Base-by-base conservation (phyloP, 1,140 invertebrate genomes). In the Pogonognathellus flavescens region DNA sequence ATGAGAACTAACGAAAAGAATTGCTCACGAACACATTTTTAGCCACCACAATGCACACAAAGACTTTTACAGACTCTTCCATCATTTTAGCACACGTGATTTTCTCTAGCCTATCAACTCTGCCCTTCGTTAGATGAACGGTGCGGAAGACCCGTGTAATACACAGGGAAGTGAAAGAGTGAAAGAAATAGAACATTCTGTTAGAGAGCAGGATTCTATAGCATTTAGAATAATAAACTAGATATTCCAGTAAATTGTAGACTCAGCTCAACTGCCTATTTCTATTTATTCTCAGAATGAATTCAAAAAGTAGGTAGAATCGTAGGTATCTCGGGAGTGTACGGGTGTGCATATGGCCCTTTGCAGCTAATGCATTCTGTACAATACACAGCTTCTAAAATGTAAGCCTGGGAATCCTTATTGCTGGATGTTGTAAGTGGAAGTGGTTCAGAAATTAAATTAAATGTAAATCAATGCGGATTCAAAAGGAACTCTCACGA, bases 401-500 rank as follows among this genome's bases (percentile, higher is more conserved):
- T n/a, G 16, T 76, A 76, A 8, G 31, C 41, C 14, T 49, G 70
- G 41, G 41, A 76, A 76, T 76, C 41, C 70, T 76, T 50, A 76
- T 76, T 76, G 25, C 16, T 62, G 18, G 70, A 76, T 76, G 70
- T 49, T 76, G 14, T 76, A 13, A 50, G 70, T 49, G 14, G 25
- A 76, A 31, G 31, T 76, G 70, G 25, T 76, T 76, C 25, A 50
- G 70, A 76, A 72, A 76, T 76, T 76, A 76, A 76, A 76, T 76
- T 76, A 76, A 76, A 76, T 76, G 70, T 76, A 76, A 76, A 76
- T 76, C 70, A 76, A 76, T 76, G 70, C 70, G 70, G 31, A 76
- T 76, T 50, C 70, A 49, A 76, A 76, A 76, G 70, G 70, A 76
- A 50, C 70, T 76, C 70, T 76, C 70, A 76, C 41, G 41, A 76